Base-by-base conservation (phyloP, 2,797 vertebrate genomes). In the Pseudochaenichthys georgianus region DNA sequence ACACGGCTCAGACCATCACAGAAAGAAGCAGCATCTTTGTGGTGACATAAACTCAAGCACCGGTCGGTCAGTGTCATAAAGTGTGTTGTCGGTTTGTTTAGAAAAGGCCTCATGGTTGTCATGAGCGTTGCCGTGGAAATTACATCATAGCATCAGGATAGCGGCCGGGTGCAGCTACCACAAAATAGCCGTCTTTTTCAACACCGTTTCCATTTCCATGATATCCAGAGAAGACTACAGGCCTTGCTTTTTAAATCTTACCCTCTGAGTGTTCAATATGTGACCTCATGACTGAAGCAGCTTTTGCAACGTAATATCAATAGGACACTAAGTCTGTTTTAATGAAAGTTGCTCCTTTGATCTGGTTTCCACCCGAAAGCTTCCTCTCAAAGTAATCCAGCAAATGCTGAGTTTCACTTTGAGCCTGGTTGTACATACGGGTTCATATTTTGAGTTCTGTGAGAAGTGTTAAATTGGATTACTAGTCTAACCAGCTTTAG, bases 41-140 rank as follows among this genome's bases (percentile, higher is more conserved):
- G 13, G 81, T 73, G 62, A 75, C 52, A 46, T 9, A 76, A 73
- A 79, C 60, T 45, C 42, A 66, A 75, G 67, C 58, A 10, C 3
- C 10, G 2, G 67, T 66, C 10, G 2, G 67, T 66, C 68, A n/a
- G 50, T 21, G 67, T 84, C 80, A 78, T 82, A 64, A 75, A 82
- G 43, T 67, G 45, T 89, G 88, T 88, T 93, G 89, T 86, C 15
- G 65, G 72, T 93, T 91, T 94, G 90, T 94, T 94, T 93, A 45
- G 70, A 88, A 38, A 64, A 31, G 46, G 76, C 77, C 53, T 78
- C 51, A 3, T 60, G 75, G 88, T 92, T 94, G 92, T 92, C 89
- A 92, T 73, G 92, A 85, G 85, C 16, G 69, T 81, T 66, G 17
- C 80, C 8, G 64, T 86, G 91, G 91, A 93, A 92, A 88, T 93